Percentiles rank a stretch among this genome's conserved stretches.
These are phyloP conservation scores for Lordiphosa stackelbergi DNA, from an alignment of 1,140 invertebrate species.

Conservation along the genomic window DNA sequence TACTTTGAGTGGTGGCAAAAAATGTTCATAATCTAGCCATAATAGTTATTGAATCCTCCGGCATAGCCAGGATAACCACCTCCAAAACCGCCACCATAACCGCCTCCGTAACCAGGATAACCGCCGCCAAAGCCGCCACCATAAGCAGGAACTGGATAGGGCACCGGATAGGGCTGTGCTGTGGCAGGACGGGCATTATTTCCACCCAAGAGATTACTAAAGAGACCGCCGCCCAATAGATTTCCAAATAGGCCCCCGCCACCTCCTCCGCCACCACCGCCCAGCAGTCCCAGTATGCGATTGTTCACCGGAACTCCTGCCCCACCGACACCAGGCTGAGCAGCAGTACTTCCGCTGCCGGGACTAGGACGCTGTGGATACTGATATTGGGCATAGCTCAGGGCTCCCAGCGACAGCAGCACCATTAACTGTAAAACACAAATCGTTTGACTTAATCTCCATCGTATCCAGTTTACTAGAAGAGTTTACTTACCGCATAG, in stretches of 20 bases:
- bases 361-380: constrained; percentile 37
- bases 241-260: neutral
- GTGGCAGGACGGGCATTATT: constrained; percentile 1
- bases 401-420: constrained; percentile 36
- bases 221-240: neutral
- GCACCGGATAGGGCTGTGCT: neutral
- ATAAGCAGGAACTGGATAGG: neutral
- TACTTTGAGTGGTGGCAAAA: neutral
- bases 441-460: neutral
- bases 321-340: neutral
- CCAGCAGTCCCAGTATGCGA: constrained; percentile 40
- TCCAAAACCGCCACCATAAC: constrained; percentile 9
- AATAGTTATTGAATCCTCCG: constrained; percentile 9
- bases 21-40: constrained; percentile 5
- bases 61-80: constrained; percentile 21
- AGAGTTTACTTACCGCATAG: constrained; percentile 36
- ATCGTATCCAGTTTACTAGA: neutral
- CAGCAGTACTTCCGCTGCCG: constrained; percentile 9
- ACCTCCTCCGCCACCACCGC: constrained; percentile 9
- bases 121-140: constrained; percentile 20
- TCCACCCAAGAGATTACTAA: constrained; percentile 6
- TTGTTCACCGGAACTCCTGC: constrained; percentile 43
- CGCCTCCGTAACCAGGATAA: constrained; percentile 5
- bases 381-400: constrained; percentile 47
- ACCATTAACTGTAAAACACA: constrained; percentile 28